Conservation (phyloP, 2,888 invertebrate species). For the Drosophila cognata region DNA sequence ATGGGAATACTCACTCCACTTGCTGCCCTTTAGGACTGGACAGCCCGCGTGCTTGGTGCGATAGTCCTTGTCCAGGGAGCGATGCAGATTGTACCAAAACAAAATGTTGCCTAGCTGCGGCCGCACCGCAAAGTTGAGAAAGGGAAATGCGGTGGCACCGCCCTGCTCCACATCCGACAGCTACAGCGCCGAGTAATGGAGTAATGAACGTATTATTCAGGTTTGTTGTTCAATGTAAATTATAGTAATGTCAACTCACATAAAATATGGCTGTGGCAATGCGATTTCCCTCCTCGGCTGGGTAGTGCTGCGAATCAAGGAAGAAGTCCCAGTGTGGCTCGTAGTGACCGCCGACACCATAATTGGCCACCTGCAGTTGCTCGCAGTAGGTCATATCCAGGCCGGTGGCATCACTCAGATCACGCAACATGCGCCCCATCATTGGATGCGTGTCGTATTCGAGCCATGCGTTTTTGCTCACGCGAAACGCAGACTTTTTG, state of each 20-base stretch:
- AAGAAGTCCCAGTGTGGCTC: conserved; percentile 97
- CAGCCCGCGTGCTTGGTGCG: conserved; percentile 98
- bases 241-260: conserved; percentile 88
- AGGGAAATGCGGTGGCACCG: conserved; percentile 98
- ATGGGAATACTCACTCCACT: conserved; percentile 91
- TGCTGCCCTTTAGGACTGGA: conserved; percentile 97
- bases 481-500: conserved; percentile 89
- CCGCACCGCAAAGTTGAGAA: conserved; percentile 92
- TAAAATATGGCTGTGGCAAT: conserved; percentile 98
- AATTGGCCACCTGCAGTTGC: conserved; percentile 98
- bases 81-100: conserved; percentile 97
- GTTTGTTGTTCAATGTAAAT: conserved; percentile 1
- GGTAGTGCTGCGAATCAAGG: conserved; percentile 90
- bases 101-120: conserved; percentile 96
- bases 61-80: conserved; percentile 96
- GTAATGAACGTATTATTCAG: conserved; percentile 4
- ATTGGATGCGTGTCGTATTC: conserved; percentile 69
- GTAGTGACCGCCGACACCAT: conserved; percentile 99
- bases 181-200: conserved; percentile 85
- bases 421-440: conserved; percentile 86
- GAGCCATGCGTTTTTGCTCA: conserved; percentile 88
- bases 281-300: conserved; percentile 92
- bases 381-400: conserved; percentile 89
- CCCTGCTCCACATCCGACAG: conserved; percentile 98
- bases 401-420: conserved; percentile 89